Conservation (phyloP, 2,888 invertebrate genomes). For the Rotaria macrura region DNA sequence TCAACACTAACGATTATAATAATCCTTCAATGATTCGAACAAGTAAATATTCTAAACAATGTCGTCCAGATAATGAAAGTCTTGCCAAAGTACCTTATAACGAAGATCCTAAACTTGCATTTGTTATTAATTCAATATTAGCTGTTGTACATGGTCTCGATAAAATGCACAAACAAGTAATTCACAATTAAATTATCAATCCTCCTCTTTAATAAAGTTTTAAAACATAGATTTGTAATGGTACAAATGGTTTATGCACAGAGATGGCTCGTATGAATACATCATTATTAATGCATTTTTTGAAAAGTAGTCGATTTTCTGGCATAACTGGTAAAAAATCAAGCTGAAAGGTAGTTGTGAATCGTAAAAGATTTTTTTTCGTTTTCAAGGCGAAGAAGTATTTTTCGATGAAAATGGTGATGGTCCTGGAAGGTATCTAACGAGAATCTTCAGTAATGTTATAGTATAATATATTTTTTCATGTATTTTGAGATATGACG, state of each 20-base stretch:
- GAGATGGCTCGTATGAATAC: constrained; percentile 64
- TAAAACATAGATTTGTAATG: constrained; percentile 21
- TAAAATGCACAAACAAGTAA: constrained; percentile 58
- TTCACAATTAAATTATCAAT: no score
- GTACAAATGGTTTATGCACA: constrained; percentile 54
- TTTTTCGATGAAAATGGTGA: constrained; percentile 66
- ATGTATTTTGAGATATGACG: constrained; percentile 59
- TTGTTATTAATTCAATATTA: constrained; percentile 67
- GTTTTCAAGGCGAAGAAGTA: constrained; percentile 52
- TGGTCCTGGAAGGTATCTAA: constrained; percentile 62
- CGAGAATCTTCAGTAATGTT: neutral
- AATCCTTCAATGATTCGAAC: neutral
- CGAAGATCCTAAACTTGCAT: constrained; percentile 65
- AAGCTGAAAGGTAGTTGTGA: no score
- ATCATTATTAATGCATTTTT: constrained; percentile 58
- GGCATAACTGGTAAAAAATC: constrained; percentile 54
- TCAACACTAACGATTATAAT: constrained; percentile 34
- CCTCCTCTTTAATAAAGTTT: no score
- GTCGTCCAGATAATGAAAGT: neutral
- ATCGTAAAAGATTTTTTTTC: neutral
- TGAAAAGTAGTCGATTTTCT: constrained; percentile 62
- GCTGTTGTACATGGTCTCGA: constrained; percentile 65
- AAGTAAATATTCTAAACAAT: neutral
- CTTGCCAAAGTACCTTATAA: constrained; percentile 10
- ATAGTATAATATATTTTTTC: neutral